Evolutionary conservation across 2,888 invertebrate species (phyloP).

Genomic region (Parnassius apollo): DNA sequence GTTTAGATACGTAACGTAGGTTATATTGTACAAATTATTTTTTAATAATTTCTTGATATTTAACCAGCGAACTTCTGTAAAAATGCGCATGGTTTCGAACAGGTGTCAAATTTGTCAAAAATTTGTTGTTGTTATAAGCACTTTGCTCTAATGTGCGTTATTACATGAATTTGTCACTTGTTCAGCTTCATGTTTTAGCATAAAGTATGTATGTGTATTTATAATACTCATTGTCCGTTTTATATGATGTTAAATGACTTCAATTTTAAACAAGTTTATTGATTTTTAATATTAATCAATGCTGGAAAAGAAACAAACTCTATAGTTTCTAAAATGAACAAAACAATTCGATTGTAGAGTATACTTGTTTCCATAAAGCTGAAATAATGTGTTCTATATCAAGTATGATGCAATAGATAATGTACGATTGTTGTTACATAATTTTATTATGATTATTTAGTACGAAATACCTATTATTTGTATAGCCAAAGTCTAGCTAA

Average conservation of each 20-base stretch:
- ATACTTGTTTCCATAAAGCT: conserved; percentile 13
- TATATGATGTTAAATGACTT: conserved; percentile 11
- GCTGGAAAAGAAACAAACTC: conserved; percentile 5
- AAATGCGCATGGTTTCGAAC: conserved; percentile 33
- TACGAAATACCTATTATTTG: conserved; percentile 38
- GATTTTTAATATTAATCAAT: conserved; percentile 11
- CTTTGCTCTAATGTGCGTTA: conserved; percentile 46
- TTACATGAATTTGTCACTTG: conserved; percentile 48
- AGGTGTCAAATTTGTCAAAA: conserved; percentile 45
- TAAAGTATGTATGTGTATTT: conserved; percentile 34
- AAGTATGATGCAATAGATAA: conserved; percentile 66
- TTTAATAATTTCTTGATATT: conserved; percentile 58
- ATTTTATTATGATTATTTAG: conserved; percentile 41
- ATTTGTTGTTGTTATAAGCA: conserved; percentile 50
- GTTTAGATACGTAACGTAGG: conserved; percentile 60
- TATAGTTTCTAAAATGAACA: background rate
- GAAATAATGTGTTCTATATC: conserved; percentile 61
- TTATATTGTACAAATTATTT: conserved; percentile 72
- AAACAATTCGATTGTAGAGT: conserved; percentile 15
- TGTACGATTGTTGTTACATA: conserved; percentile 59
- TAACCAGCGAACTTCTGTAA: conserved; percentile 35
- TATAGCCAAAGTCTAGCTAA: conserved; percentile 44
- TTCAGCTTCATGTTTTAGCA: conserved; percentile 32
- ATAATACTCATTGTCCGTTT: conserved; percentile 44
- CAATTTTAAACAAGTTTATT: conserved; percentile 15